Evolutionary conservation across 2,888 invertebrate genomes (phyloP).

Genomic region (Microchrysa polita): DNA sequence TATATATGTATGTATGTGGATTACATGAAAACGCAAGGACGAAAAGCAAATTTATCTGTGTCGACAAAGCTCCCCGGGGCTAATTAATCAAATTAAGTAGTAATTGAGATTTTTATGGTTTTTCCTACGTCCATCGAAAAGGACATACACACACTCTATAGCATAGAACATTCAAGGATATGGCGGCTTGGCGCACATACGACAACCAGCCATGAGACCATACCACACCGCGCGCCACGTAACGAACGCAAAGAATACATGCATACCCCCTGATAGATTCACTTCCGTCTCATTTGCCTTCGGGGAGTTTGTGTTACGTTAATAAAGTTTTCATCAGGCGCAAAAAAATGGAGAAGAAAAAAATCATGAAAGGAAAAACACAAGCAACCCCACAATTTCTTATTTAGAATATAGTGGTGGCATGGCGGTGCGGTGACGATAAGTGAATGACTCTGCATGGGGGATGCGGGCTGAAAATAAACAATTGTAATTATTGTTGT

Average conservation of each 20-base stretch:
- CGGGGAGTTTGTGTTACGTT: not conserved
- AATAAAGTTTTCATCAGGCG: slow-evolving; percentile 15
- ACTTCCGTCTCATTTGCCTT: slow-evolving; percentile 20
- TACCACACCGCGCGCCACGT: too few relatives aligned
- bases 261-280: not conserved
- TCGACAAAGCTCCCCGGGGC: slow-evolving; percentile 20
- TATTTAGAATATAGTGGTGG: not conserved
- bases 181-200: not conserved
- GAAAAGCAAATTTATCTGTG: slow-evolving; percentile 17
- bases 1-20: too few relatives aligned
- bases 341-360: not conserved
- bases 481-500: slow-evolving; percentile 2
- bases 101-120: slow-evolving; percentile 40
- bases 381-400: not conserved
- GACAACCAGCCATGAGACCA: too few relatives aligned
- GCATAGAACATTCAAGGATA: not conserved
- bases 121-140: slow-evolving; percentile 19
- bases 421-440: not conserved
- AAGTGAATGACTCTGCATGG: not conserved
- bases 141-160: too few relatives aligned
- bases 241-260: too few relatives aligned
- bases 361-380: slow-evolving; percentile 35
- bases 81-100: slow-evolving; percentile 42
- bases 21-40: too few relatives aligned
- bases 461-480: not conserved